Base-by-base conservation (phyloP, 2,113 vertebrate genomes). In the Riparia riparia region DNA sequence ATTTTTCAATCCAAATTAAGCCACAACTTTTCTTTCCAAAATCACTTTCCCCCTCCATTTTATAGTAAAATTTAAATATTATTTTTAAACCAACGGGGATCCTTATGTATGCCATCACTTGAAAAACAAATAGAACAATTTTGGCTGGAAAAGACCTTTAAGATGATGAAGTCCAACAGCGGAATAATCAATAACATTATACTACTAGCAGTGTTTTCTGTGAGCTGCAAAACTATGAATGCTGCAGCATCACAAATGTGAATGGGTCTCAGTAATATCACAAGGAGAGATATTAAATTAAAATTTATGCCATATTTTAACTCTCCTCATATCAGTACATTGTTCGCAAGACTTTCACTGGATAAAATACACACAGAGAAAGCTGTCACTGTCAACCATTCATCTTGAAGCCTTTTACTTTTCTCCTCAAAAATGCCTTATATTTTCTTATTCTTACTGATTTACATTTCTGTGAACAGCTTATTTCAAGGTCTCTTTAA, bases 401-500 rank as follows among this genome's bases (percentile, higher is more conserved):
- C 63, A 41, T 39, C 73, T 71, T 50, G 26, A 84, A 94, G 39
- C 19, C 29, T 69, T 95, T 86, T 41, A 37, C 70, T 41, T 90
- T 95, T 63, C 57, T 86, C 44, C 50, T 47, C 61, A 32, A 92
- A 92, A 86, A 96, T 66, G 58, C 19, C 72, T 87, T 53, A 39
- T 95, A 95, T 37, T 37, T 37, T 37, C 37, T 37, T 37, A 37
- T 90, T 68, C 41, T 91, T 86, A 73, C 83, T 85, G 64, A 91
- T 96, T 96, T 95, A 89, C 56, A 82, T 80, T 90, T 93, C 42
- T 68, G 41, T 80, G 50, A 95, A 86, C 31, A 91, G 42, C 22
- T 91, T 74, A 78, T 78, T 91, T 78, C 61, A 86, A 95, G 70
- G n/a, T 70, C 68, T 95, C 47, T 76, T 95, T 95, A 93, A 91